Percentiles rank a stretch among this genome's conserved stretches.
Conservation (phyloP, 2,113 vertebrate genomes). For the Perccottus glenii region DNA sequence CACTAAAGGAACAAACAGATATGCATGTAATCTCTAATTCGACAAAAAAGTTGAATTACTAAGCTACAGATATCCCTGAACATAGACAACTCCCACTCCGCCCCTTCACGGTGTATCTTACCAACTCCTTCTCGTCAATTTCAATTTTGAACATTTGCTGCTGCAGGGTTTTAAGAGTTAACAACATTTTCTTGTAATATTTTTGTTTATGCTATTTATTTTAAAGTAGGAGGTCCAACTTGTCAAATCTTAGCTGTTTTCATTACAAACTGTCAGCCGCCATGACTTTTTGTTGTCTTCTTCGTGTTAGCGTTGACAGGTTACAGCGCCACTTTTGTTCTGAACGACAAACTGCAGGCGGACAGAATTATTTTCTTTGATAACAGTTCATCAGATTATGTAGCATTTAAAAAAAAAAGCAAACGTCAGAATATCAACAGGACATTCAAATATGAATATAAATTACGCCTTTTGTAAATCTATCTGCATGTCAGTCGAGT, state of each 20-base stretch:
- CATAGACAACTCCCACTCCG: constrained; percentile 47
- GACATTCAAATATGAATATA: no score
- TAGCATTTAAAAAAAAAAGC: no score
- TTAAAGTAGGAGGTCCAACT: constrained; percentile 36
- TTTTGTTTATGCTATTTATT: background rate
- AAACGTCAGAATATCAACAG: no score
- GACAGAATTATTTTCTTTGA: background rate
- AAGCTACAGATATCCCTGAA: constrained; percentile 30
- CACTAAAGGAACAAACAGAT: no score
- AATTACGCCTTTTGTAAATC: no score
- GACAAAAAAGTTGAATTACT: background rate
- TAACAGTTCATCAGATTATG: no score
- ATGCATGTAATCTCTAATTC: background rate
- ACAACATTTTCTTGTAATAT: constrained; percentile 82
- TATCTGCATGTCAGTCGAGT: no score
- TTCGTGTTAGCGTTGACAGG: constrained; percentile 6
- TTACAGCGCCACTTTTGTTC: constrained; percentile 18
- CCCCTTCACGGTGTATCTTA: constrained; percentile 51
- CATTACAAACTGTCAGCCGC: constrained; percentile 80
- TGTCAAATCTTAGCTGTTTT: constrained; percentile 62
- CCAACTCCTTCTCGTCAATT: constrained; percentile 89
- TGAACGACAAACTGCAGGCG: background rate
- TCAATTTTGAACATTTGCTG: constrained; percentile 95
- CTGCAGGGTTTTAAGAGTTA: constrained; percentile 93
- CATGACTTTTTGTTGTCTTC: constrained; percentile 74